Conservation (phyloP, 2,888 invertebrate genomes). For the Subacronicta megacephala region DNA sequence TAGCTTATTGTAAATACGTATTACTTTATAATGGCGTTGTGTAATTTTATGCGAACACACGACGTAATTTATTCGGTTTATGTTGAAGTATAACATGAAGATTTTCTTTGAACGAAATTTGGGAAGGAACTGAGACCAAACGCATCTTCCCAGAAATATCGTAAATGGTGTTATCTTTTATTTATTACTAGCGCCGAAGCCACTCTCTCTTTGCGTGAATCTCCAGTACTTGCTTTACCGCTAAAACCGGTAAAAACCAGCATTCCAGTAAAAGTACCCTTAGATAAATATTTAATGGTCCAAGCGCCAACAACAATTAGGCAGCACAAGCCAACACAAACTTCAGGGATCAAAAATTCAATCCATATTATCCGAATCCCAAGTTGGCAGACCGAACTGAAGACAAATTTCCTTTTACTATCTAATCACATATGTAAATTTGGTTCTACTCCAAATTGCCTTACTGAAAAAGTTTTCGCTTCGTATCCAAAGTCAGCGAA, state of each 20-base stretch:
- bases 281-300: background rate
- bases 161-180: too few relatives aligned
- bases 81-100: constrained; percentile 34
- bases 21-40: constrained; percentile 57
- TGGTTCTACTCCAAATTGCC: constrained; percentile 62
- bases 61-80: constrained; percentile 25
- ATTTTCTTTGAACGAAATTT: constrained; percentile 10
- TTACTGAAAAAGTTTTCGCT: constrained; percentile 61
- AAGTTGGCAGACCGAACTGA: constrained; percentile 42
- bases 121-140: background rate
- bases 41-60: constrained; percentile 52
- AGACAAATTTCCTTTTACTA: constrained; percentile 58
- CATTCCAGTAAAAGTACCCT: too few relatives aligned
- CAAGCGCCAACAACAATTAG: constrained; percentile 3
- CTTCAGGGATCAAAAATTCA: constrained; percentile 46
- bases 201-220: too few relatives aligned
- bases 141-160: background rate
- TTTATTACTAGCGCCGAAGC: too few relatives aligned
- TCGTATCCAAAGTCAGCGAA: constrained; percentile 59
- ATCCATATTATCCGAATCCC: constrained; percentile 46
- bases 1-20: constrained; percentile 67
- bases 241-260: too few relatives aligned
- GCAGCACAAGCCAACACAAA: constrained; percentile 12
- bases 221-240: too few relatives aligned
- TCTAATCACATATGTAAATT: constrained; percentile 63